Percentiles rank a stretch among this genome's conserved stretches.
Conservation (phyloP, 2,113 vertebrate species). For the Zootoca vivipara region DNA sequence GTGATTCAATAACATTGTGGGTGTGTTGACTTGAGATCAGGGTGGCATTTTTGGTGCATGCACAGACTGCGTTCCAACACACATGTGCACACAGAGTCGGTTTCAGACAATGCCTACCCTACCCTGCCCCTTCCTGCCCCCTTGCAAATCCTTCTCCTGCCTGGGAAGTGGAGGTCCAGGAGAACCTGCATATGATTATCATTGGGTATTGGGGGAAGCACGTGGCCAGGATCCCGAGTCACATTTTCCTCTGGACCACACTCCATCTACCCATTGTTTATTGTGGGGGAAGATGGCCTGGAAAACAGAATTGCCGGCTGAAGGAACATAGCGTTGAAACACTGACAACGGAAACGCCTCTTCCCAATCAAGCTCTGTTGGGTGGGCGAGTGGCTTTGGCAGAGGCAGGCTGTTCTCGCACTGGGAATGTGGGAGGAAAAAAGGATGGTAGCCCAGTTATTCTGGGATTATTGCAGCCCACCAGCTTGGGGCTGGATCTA, state of each 20-base stretch:
- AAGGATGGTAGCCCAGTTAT: neutral
- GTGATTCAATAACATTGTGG: neutral
- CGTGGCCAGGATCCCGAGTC: conserved; percentile 53
- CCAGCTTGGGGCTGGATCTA: neutral
- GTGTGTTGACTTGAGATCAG: accelerated
- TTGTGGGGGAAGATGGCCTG: conserved; percentile 57
- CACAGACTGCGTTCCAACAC: too few species aligned
- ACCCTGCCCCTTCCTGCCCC: neutral
- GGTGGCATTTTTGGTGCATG: neutral
- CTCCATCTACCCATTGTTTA: conserved; percentile 60
- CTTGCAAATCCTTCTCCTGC: neutral
- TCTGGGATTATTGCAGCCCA: neutral
- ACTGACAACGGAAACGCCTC: conserved; percentile 12
- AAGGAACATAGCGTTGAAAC: conserved; percentile 56
- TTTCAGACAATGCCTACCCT: neutral
- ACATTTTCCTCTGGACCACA: conserved; percentile 66
- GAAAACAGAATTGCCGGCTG: conserved; percentile 53
- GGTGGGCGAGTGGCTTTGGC: conserved; percentile 26
- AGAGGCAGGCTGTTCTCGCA: neutral
- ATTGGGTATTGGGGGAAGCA: conserved; percentile 45
- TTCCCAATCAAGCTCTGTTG: conserved; percentile 33
- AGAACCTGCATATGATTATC: conserved; percentile 61
- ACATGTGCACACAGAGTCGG: neutral
- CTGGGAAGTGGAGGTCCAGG: conserved; percentile 36
- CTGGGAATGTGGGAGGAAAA: neutral